Evolutionary conservation across 2,888 invertebrate species (phyloP).

Genomic region (Ecdyonurus torrentis): DNA sequence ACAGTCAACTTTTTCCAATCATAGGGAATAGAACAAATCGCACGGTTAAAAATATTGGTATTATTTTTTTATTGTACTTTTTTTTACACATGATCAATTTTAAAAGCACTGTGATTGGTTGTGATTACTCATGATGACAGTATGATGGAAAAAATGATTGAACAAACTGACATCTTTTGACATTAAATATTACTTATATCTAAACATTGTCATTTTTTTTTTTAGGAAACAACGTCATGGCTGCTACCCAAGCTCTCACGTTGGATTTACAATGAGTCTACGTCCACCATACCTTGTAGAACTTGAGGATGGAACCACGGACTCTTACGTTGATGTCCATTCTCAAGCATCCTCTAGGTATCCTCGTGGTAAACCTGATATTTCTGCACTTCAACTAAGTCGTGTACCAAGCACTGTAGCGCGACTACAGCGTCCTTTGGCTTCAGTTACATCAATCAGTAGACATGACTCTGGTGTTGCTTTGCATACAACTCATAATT

Average conservation of each 20-base stretch:
- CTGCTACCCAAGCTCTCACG: slow-evolving; percentile 15
- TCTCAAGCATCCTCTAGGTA: slow-evolving; percentile 12
- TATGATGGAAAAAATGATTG: no score
- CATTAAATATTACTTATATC: no score
- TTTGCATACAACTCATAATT: background rate
- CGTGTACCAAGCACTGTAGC: background rate
- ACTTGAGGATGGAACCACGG: slow-evolving; percentile 19
- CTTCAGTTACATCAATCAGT: background rate
- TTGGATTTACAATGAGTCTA: slow-evolving; percentile 13
- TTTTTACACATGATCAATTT: no score
- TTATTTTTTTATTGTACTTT: no score
- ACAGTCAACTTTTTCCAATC: no score
- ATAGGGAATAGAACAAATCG: no score
- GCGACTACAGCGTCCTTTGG: background rate
- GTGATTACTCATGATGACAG: no score
- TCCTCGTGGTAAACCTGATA: background rate
- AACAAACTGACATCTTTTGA: no score
- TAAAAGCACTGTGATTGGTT: no score
- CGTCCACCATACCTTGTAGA: slow-evolving; percentile 16
- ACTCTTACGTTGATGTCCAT: slow-evolving; percentile 18
- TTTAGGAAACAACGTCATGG: slow-evolving; percentile 13
- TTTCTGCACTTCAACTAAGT: background rate
- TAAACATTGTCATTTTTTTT: no score
- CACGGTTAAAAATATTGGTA: no score
- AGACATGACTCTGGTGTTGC: background rate